A percentile compares a stretch with the other conserved stretches of the same genome.
These are phyloP conservation scores for Ectobius pallidus DNA, from an alignment of 2,888 invertebrate species.

Conservation along the genomic window DNA sequence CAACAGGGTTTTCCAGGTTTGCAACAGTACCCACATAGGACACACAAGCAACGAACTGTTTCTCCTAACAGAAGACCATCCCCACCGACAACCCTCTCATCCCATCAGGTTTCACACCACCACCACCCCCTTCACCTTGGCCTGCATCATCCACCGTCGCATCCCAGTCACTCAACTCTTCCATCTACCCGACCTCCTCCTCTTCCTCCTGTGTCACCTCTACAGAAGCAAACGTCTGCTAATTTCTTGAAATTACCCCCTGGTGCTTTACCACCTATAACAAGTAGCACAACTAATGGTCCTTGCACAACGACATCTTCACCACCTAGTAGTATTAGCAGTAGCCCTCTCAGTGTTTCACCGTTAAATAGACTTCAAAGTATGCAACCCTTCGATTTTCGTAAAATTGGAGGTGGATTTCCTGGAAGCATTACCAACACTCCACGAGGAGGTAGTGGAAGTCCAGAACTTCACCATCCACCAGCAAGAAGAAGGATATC, in stretches of 20 bases:
- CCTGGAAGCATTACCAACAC: constrained; percentile 29
- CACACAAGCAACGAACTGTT: constrained; percentile 51
- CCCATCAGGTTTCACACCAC: constrained; percentile 47
- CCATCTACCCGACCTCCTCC: constrained; percentile 57
- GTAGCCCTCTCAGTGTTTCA: constrained; percentile 70
- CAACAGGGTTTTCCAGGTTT: constrained; percentile 13
- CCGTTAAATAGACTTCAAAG: constrained; percentile 89
- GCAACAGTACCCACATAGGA: constrained; percentile 56
- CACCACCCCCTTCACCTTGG: constrained; percentile 44
- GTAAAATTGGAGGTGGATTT: constrained; percentile 63
- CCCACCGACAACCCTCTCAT: constrained; percentile 51
- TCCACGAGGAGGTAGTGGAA: constrained; percentile 38
- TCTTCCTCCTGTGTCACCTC: constrained; percentile 55
- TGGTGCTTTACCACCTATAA: constrained; percentile 47
- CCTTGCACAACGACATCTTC: constrained; percentile 62
- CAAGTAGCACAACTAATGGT: constrained; percentile 37
- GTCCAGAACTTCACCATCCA: constrained; percentile 46
- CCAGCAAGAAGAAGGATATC: constrained; percentile 58
- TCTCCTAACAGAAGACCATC: constrained; percentile 72
- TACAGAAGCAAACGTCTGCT: constrained; percentile 54
- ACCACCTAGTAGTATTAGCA: constrained; percentile 63
- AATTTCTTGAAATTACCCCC: constrained; percentile 58
- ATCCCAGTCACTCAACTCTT: constrained; percentile 49
- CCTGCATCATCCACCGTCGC: constrained; percentile 57
- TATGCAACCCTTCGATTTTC: constrained; percentile 95